phyloP scores from a whole-genome alignment of 1,140 invertebrate genomes.

The Euwallacea fornicatus region DNA sequence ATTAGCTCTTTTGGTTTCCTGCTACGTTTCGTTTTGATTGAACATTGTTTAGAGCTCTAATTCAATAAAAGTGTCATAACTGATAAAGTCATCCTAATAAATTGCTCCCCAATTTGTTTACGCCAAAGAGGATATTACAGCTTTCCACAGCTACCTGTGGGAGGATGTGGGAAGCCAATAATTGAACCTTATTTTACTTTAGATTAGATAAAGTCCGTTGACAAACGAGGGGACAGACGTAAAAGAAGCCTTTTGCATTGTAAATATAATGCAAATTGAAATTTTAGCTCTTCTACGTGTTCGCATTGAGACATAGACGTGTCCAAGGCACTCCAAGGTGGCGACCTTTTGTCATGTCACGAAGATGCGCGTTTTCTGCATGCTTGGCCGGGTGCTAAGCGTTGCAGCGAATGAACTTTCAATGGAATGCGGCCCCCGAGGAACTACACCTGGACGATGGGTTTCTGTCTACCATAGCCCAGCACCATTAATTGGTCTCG shows the following conservation, averaged over 20 bases:
- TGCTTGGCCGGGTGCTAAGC: neutral
- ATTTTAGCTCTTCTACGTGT: neutral
- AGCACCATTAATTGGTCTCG: neutral
- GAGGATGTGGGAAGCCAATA: too few species aligned
- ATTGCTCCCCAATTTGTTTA: too few species aligned
- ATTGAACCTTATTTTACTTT: neutral
- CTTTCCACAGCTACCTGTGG: too few species aligned
- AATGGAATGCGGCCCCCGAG: constrained; percentile 7
- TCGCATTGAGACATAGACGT: neutral
- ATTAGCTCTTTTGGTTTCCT: too few species aligned
- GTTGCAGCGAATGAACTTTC: constrained; percentile 2
- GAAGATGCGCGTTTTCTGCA: constrained; percentile 4
- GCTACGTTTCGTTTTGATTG: too few species aligned
- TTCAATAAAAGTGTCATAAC: too few species aligned
- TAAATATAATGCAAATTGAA: too few species aligned
- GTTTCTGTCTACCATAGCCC: neutral
- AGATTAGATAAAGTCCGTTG: neutral
- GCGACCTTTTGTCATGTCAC: constrained; percentile 4
- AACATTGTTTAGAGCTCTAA: too few species aligned
- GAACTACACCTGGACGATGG: constrained; percentile 1
- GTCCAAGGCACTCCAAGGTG: neutral
- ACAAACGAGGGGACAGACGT: neutral
- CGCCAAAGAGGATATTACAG: too few species aligned
- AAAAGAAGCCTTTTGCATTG: too few species aligned
- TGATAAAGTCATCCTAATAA: too few species aligned